A percentile compares a stretch with the other conserved stretches of the same genome.
phyloP scores from a whole-genome alignment of 2,113 vertebrate genomes.

The Salvator merianae region DNA sequence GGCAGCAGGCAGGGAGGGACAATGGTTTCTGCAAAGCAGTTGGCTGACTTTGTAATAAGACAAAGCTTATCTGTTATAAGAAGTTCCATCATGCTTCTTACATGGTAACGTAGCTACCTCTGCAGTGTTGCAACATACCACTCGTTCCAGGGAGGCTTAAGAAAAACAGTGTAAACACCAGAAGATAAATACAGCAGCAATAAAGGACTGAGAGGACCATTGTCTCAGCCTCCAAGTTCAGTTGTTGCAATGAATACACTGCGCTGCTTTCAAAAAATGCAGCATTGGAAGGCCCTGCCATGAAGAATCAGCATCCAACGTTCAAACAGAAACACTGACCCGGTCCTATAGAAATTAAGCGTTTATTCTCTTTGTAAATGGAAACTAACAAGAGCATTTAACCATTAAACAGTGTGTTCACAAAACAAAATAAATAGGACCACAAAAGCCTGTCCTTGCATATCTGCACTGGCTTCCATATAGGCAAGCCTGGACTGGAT shows the following conservation, averaged over 20 bases:
- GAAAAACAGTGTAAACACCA: constrained; percentile 74
- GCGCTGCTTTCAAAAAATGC: background rate
- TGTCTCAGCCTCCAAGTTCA: background rate
- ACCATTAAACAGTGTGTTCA: background rate
- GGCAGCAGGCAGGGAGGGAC: no score
- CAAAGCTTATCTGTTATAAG: no score
- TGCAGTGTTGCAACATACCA: constrained; percentile 78
- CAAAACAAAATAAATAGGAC: no score
- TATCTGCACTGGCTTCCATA: no score
- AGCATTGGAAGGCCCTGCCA: background rate
- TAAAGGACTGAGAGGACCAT: constrained; percentile 66
- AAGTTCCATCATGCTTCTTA: constrained; percentile 90
- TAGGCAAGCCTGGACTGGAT: no score
- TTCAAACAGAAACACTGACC: background rate
- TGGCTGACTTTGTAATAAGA: constrained; percentile 89
- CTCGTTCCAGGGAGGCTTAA: constrained; percentile 68
- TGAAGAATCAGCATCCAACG: background rate
- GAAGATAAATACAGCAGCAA: constrained; percentile 57
- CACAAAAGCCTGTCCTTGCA: no score
- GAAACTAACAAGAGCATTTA: background rate
- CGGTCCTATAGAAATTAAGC: background rate
- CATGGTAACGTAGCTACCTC: constrained; percentile 86
- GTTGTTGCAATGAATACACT: background rate
- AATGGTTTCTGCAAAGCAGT: constrained; percentile 86
- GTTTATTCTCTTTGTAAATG: background rate